Conservation (phyloP, 2,797 vertebrate species). For the Halcyon badia region DNA sequence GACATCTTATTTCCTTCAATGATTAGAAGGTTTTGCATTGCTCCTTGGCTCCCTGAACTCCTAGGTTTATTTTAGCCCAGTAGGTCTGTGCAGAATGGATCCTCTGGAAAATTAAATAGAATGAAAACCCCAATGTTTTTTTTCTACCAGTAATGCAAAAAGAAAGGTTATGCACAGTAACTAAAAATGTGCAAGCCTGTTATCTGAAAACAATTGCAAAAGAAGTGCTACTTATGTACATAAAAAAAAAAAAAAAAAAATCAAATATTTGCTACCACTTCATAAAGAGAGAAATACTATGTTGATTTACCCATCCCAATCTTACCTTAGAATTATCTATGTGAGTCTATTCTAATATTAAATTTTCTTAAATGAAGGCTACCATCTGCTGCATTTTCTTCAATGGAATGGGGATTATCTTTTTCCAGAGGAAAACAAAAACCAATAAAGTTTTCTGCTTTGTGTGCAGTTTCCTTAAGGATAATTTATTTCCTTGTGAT, state of each 20-base stretch:
- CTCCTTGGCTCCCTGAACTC: not conserved
- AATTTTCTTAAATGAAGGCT: not conserved
- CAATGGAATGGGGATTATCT: not conserved
- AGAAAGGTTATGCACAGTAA: not conserved
- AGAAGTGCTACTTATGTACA: not conserved
- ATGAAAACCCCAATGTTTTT: not conserved
- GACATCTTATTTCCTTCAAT: not conserved
- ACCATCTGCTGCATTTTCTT: not conserved
- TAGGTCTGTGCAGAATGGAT: not conserved
- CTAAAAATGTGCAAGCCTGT: not conserved
- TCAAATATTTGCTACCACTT: not conserved
- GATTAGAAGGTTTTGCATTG: not conserved
- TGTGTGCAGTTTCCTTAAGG: not conserved
- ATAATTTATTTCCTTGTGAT: not conserved
- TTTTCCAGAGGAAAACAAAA: rapidly evolving
- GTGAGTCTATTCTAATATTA: not conserved
- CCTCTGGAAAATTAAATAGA: not conserved
- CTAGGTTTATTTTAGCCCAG: not conserved
- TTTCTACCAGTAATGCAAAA: not conserved
- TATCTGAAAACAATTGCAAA: not conserved
- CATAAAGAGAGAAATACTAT: not conserved
- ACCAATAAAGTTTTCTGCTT: not conserved
- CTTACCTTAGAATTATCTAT: not conserved
- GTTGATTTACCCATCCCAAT: not conserved
- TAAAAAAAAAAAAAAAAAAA: not conserved